Evolutionary conservation across 2,888 invertebrate species (phyloP), one percentile per base, ranked within the genome.

Genomic region (Neelides folsomi): DNA sequence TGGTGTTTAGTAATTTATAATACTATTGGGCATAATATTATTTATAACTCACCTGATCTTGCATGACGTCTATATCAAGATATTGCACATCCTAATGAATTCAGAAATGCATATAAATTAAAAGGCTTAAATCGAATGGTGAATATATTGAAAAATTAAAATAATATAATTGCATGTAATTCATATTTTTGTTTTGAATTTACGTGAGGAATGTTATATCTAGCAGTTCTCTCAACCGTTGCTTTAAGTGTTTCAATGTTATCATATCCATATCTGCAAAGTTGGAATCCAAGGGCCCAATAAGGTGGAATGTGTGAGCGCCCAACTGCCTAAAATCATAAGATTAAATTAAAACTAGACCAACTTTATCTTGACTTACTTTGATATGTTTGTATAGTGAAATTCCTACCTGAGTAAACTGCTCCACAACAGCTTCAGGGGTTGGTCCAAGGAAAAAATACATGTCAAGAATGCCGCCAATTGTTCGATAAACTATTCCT

Each of bases 231-330:
- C 58, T 79, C 74, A 79, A 81, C 80, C 0, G 82, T 78, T 53
- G 73, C 72, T 59, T 71, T 75, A 0, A 84, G 84, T 8, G 74
- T 73, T 51, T 81, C 78, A 54, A 83, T 67, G 20, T 76, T 75
- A 49, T 77, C 76, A 66, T 85, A 84, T 12, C 82, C 80, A 67
- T 70, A 80, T 13, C 55, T 78, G 75, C 86, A 85, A 35, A 90
- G 72, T 71, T 92, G 90, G 70, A 88, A 90, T 1, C 90, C 92
- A 1, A 92, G 75, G 1, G 82, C 75, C 89, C 89, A 92, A 68
- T 84, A 86, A 0, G 89, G 87, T 1, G 89, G 89, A 76, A 90
- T 76, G 66, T 77, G 77, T 0, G 88, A 85, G 51, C 77, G 73
- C 0, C 88, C 88, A 6, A 89, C 75, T 9, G 62, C 62, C 59